phyloP scores from a whole-genome alignment of 2,797 vertebrate species.

The Synanceia verrucosa region DNA sequence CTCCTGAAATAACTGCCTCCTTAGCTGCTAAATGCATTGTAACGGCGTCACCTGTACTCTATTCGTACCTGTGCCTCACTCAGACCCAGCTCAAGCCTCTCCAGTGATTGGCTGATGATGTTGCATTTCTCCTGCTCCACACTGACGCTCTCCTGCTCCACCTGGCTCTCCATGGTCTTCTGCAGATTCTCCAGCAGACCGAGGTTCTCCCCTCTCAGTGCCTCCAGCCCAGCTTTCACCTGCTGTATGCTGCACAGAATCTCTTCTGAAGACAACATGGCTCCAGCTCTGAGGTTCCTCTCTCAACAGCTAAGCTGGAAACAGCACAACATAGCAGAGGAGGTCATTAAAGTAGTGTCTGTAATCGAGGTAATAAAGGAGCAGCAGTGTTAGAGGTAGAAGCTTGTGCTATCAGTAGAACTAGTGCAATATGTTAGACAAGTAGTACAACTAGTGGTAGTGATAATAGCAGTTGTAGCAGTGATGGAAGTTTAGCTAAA shows the following conservation, averaged over 20 bases:
- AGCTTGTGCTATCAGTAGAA: not conserved
- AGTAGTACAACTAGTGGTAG: not conserved
- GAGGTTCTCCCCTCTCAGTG: slow-evolving; percentile 80
- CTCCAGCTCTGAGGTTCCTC: slow-evolving; percentile 6
- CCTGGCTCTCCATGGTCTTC: slow-evolving; percentile 55
- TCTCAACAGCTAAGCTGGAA: slow-evolving; percentile 25
- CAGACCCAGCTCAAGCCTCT: slow-evolving; percentile 85
- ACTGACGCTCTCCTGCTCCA: slow-evolving; percentile 50
- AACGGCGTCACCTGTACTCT: not conserved
- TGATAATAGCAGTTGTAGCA: not conserved
- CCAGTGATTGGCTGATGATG: slow-evolving; percentile 81
- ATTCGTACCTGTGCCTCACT: slow-evolving; percentile 81
- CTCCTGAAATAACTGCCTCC: too few relatives aligned
- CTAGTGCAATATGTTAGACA: not conserved
- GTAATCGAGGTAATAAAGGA: not conserved
- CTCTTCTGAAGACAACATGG: slow-evolving; percentile 84
- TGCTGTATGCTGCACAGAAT: slow-evolving; percentile 82
- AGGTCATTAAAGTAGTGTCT: not conserved
- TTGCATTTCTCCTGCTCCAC: slow-evolving; percentile 83
- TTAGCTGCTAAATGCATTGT: not conserved
- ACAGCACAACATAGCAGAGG: not conserved
- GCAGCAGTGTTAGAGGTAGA: not conserved
- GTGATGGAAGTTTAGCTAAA: too few relatives aligned
- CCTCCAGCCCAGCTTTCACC: slow-evolving; percentile 84
- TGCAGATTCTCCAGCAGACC: slow-evolving; percentile 80